phyloP scores from a whole-genome alignment of 2,888 invertebrate genomes.

The Yponomeuta malinellus region DNA sequence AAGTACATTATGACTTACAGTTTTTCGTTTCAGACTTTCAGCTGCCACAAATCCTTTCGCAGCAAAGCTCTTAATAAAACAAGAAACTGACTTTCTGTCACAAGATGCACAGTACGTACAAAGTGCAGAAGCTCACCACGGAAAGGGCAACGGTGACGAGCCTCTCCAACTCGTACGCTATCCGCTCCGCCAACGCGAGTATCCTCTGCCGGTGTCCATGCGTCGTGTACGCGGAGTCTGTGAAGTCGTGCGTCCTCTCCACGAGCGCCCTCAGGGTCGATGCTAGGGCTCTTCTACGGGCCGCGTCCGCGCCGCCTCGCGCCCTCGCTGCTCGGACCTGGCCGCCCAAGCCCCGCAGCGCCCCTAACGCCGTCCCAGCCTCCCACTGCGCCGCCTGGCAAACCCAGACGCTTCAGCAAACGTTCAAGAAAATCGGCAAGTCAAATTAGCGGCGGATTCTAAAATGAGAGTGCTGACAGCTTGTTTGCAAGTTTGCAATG shows the following conservation, averaged over 20 bases:
- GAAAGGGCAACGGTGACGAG: conserved; percentile 90
- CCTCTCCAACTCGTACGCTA: conserved; percentile 93
- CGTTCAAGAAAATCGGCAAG: neutral
- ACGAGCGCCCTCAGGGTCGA: conserved; percentile 92
- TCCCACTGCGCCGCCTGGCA: conserved; percentile 67
- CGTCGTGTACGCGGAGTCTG: conserved; percentile 98
- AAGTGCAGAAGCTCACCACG: conserved; percentile 74
- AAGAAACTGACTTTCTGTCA: neutral
- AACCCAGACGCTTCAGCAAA: neutral
- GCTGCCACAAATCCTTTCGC: too few relatives aligned
- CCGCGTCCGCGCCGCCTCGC: conserved; percentile 80
- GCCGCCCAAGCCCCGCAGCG: conserved; percentile 89
- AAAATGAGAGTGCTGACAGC: neutral
- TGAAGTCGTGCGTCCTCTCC: conserved; percentile 98
- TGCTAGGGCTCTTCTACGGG: conserved; percentile 85
- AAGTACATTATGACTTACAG: too few relatives aligned
- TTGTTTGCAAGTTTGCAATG: neutral
- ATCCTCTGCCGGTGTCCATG: conserved; percentile 98
- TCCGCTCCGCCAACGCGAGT: conserved; percentile 90
- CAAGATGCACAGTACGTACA: neutral
- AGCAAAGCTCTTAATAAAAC: neutral
- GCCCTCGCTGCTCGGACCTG: conserved; percentile 88
- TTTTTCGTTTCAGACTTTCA: too few relatives aligned
- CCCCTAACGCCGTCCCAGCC: conserved; percentile 85
- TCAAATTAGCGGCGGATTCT: neutral